A percentile compares a stretch with the other conserved stretches of the same genome.
These are phyloP conservation scores for Nesidiocoris tenuis DNA, from an alignment of 2,888 invertebrate species.

Conservation along the genomic window DNA sequence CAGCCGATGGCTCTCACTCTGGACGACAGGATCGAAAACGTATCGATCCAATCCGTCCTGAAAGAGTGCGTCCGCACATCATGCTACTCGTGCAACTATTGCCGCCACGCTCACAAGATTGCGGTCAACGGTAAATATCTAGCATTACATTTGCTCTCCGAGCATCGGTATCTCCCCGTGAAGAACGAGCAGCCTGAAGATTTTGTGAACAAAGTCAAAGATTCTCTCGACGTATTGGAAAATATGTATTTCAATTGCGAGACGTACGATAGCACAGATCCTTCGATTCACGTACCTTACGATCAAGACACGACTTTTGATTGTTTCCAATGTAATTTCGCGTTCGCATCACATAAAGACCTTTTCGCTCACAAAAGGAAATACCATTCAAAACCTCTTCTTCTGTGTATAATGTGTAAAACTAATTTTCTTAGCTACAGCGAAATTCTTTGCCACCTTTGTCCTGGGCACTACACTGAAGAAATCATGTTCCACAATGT, in stretches of 20 bases:
- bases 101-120: constrained; percentile 81
- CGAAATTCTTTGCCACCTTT: constrained; percentile 81
- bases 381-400: constrained; percentile 79
- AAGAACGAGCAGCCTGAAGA: constrained; percentile 78
- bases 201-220: constrained; percentile 63
- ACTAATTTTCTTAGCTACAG: constrained; percentile 83
- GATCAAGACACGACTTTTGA: constrained; percentile 68
- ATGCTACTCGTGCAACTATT: constrained; percentile 73
- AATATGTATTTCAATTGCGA: constrained; percentile 70
- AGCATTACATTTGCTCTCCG: constrained; percentile 73
- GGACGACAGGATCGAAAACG: constrained; percentile 72
- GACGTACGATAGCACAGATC: constrained; percentile 65
- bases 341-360: constrained; percentile 77
- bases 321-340: constrained; percentile 82
- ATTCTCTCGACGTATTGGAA: constrained; percentile 63
- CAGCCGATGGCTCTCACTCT: constrained; percentile 70
- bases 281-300: constrained; percentile 57
- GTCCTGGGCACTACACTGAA: constrained; percentile 72
- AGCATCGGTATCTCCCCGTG: constrained; percentile 77
- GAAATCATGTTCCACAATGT: constrained; percentile 59
- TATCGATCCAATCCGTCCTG: constrained; percentile 68
- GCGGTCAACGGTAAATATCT: constrained; percentile 81
- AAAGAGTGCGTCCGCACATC: constrained; percentile 72
- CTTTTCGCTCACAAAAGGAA: constrained; percentile 82
- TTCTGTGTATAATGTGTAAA: constrained; percentile 84